Evolutionary conservation across 2,113 vertebrate species (phyloP).

Genomic region (Andinoacara biseriatus): DNA sequence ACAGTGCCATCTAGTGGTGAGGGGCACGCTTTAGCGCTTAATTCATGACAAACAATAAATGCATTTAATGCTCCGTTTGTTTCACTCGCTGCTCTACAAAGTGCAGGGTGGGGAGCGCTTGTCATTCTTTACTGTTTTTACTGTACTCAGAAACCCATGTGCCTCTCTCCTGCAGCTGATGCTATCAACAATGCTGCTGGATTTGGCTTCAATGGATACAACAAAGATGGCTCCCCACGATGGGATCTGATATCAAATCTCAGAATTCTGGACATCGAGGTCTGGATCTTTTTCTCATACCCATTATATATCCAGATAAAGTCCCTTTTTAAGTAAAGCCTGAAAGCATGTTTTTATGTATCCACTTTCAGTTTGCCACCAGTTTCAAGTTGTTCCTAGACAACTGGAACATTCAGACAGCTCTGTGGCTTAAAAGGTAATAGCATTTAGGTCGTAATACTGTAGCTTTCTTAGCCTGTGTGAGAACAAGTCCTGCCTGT

Average conservation of each 20-base stretch:
- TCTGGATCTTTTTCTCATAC: slow-evolving; percentile 49
- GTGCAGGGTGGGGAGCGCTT: not conserved
- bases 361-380: slow-evolving; percentile 89
- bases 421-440: slow-evolving; percentile 98
- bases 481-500: not conserved
- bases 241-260: slow-evolving; percentile 97
- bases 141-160: slow-evolving; percentile 16
- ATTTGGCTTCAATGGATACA: slow-evolving; percentile 96
- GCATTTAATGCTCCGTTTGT: slow-evolving; percentile 16
- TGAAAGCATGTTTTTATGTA: slow-evolving; percentile 24
- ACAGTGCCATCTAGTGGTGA: slow-evolving; percentile 74
- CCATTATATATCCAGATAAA: not conserved
- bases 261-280: slow-evolving; percentile 96
- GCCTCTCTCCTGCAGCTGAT: slow-evolving; percentile 84
- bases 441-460: not conserved
- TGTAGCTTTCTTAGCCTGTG: not conserved
- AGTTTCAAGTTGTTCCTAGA: slow-evolving; percentile 99
- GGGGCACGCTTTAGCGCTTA: not conserved
- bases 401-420: slow-evolving; percentile 99
- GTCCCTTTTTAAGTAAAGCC: not conserved
- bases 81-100: slow-evolving; percentile 11
- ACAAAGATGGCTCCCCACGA: slow-evolving; percentile 86
- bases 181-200: slow-evolving; percentile 99
- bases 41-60: not conserved
- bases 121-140: not conserved